Conservation (phyloP, 1,140 invertebrate genomes). For the Leptestheria dahalacensis region DNA sequence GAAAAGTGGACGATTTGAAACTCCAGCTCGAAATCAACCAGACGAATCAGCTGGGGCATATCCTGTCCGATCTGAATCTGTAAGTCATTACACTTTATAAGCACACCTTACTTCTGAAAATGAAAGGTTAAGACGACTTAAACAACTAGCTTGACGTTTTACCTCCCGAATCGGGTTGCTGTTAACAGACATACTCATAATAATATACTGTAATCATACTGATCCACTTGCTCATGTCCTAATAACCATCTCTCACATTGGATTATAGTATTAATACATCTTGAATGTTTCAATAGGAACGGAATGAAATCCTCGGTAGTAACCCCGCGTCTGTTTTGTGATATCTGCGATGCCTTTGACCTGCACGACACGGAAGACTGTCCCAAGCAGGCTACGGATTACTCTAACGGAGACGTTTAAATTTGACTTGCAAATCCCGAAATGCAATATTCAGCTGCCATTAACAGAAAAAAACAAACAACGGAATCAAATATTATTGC, state of each 20-base stretch:
- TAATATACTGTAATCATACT: not conserved
- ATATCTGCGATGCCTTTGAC: slow-evolving; percentile 95
- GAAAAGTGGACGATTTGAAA: slow-evolving; percentile 70
- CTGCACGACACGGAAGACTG: slow-evolving; percentile 94
- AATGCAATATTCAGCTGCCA: not conserved
- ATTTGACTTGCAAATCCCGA: too few relatives aligned
- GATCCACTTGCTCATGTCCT: too few relatives aligned
- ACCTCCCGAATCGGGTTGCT: too few relatives aligned
- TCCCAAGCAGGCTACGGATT: slow-evolving; percentile 55
- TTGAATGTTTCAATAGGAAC: slow-evolving; percentile 3
- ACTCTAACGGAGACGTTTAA: not conserved
- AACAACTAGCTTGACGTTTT: too few relatives aligned
- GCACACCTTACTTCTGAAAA: slow-evolving; percentile 44
- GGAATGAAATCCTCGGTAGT: slow-evolving; percentile 23
- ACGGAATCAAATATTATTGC: not conserved
- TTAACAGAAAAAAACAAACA: too few relatives aligned
- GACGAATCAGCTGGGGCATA: slow-evolving; percentile 41
- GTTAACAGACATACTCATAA: too few relatives aligned
- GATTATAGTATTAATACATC: not conserved
- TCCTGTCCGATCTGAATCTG: slow-evolving; percentile 20
- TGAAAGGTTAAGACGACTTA: slow-evolving; percentile 25
- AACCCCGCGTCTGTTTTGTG: slow-evolving; percentile 77
- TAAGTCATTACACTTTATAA: not conserved
- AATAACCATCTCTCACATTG: too few relatives aligned
- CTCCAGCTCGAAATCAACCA: slow-evolving; percentile 64